Evolutionary conservation across 2,797 vertebrate genomes (phyloP), one percentile per base, ranked within the genome.

Genomic region (Diceros bicornis): DNA sequence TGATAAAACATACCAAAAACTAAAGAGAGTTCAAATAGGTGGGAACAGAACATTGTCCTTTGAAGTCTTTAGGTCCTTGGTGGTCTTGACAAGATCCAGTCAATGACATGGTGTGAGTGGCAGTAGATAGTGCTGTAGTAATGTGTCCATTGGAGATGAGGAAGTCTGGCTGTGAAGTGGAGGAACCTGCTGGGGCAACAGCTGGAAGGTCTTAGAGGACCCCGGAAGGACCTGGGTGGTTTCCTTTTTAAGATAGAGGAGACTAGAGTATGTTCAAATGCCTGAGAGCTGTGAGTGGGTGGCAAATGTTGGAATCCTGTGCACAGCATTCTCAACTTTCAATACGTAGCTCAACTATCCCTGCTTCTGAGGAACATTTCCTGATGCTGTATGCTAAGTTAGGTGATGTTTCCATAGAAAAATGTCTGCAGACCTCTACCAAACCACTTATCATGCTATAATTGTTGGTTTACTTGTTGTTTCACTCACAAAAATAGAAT

Each of bases 401-500:
- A 81, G 21, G 23, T 62, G 57, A 82, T 23, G 21, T 52, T 6
- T 23, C 64, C 50, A 57, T 18, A 87, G 68, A 78, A 87, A 82
- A 92, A 75, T 87, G 55, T 57, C 44, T 89, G 18, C 41, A 74
- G 69, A 32, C 6, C 41, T 93, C 44, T 59, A 29, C 13, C 71
- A 93, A 84, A 71, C 21, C 47, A 89, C 4, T 25, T 47, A 14
- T 41, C n/a, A 57, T 7, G 6, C 12, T 62, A 9, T 37, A 88
- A 79, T 71, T 62, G 50, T 59, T 50, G 25, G 23, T 74, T 75
- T 81, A 37, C 32, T 69, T 97, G 55, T 59, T 89, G 29, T 57
- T 90, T 96, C 9, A 41, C 57, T 94, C 52, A 92, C 61, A 88
- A 47, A 97, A 92, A 88, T 7, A 84, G 59, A 74, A 82, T 37